Evolutionary conservation across 2,113 vertebrate species (phyloP).

Genomic region (Lagenorhynchus albirostris): DNA sequence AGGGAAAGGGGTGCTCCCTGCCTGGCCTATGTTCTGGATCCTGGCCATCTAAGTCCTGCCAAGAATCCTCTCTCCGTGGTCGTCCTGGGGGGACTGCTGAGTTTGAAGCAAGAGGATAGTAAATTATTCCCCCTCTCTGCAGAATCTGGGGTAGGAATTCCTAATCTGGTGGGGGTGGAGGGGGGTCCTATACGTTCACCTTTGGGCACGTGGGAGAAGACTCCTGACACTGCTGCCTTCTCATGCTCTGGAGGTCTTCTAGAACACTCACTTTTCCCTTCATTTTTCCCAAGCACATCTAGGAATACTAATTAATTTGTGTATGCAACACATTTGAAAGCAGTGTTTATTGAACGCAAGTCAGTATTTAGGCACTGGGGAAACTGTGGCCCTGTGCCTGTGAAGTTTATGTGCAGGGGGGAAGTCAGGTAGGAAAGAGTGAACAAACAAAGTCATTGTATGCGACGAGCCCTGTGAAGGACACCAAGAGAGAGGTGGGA

Average conservation of each 20-base stretch:
- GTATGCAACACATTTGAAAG: neutral
- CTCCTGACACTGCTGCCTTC: neutral
- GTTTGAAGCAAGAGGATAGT: neutral
- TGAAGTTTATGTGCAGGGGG: accelerated
- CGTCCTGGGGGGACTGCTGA: neutral
- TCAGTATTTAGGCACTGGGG: neutral
- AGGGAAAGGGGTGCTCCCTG: neutral
- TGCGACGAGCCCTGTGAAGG: neutral
- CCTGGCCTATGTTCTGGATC: neutral
- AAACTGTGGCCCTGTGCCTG: neutral
- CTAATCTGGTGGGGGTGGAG: neutral
- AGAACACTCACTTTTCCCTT: neutral
- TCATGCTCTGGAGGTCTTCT: neutral
- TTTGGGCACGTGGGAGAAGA: neutral
- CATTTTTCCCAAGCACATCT: neutral
- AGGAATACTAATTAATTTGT: neutral
- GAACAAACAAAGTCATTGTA: neutral
- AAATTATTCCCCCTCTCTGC: neutral
- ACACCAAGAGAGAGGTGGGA: no score
- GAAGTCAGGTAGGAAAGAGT: neutral
- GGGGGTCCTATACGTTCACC: neutral
- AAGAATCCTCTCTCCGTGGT: neutral
- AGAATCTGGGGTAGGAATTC: neutral
- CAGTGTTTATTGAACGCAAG: neutral
- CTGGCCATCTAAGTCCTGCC: neutral